Percentiles rank a stretch among this genome's conserved stretches.
phyloP scores from a whole-genome alignment of 2,888 invertebrate species.

The Xylota segnis region DNA sequence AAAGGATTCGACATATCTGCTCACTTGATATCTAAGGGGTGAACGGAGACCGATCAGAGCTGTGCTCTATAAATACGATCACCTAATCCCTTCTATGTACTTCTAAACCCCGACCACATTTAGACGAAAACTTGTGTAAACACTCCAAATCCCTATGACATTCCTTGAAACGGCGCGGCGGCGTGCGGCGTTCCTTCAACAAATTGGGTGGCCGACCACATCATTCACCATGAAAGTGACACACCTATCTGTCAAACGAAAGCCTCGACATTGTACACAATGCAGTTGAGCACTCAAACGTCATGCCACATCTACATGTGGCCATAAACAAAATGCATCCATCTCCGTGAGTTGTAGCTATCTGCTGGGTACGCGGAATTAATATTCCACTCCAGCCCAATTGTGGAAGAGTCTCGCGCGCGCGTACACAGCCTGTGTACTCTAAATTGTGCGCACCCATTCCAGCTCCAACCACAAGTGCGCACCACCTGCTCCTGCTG shows the following conservation, averaged over 20 bases:
- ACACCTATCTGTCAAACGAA: slow-evolving; percentile 74
- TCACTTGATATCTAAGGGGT: too few species aligned
- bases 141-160: slow-evolving; percentile 21
- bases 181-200: slow-evolving; percentile 21
- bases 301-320: slow-evolving; percentile 53
- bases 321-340: slow-evolving; percentile 48
- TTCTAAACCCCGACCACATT: neutral
- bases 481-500: slow-evolving; percentile 71
- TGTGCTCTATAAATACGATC: neutral
- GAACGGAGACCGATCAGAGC: too few species aligned
- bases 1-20: too few species aligned
- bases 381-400: slow-evolving; percentile 54
- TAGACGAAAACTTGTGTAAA: slow-evolving; percentile 1
- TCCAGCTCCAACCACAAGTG: slow-evolving; percentile 54
- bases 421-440: slow-evolving; percentile 42
- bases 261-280: slow-evolving; percentile 37
- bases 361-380: slow-evolving; percentile 41
- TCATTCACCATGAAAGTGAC: slow-evolving; percentile 71
- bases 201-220: slow-evolving; percentile 75
- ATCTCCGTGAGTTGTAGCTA: neutral
- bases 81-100: neutral
- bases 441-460: slow-evolving; percentile 55
- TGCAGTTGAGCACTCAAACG: slow-evolving; percentile 14
- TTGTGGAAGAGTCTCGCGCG: slow-evolving; percentile 21
- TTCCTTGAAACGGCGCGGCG: neutral